These are phyloP conservation scores for Cyprinodon variegatus DNA, from an alignment of 2,113 vertebrate species.

Conservation along the genomic window DNA sequence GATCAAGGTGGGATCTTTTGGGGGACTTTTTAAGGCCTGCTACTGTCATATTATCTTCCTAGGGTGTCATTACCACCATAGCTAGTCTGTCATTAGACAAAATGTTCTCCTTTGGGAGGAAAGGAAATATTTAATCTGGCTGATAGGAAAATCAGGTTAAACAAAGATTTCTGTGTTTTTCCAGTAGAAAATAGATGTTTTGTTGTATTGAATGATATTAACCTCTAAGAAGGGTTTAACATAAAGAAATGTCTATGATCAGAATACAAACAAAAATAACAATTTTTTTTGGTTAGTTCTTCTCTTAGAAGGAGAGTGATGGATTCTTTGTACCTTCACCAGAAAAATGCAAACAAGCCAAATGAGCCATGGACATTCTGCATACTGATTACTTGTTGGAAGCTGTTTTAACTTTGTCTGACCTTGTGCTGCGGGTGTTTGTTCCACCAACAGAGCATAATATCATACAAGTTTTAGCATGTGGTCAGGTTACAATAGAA, in stretches of 20 bases:
- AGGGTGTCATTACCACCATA: slow-evolving; percentile 74
- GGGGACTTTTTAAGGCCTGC: slow-evolving; percentile 63
- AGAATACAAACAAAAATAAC: neutral
- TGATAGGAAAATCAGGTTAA: slow-evolving; percentile 31
- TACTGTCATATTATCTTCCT: slow-evolving; percentile 69
- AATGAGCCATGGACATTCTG: neutral
- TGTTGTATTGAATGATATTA: slow-evolving; percentile 4
- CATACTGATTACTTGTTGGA: slow-evolving; percentile 4
- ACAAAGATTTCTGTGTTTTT: neutral
- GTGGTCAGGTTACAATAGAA: slow-evolving; percentile 22
- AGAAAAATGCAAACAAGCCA: slow-evolving; percentile 20
- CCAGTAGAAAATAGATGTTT: neutral
- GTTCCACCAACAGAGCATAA: slow-evolving; percentile 5
- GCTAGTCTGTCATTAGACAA: slow-evolving; percentile 67
- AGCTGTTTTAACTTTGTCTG: slow-evolving; percentile 25
- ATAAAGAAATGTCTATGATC: neutral
- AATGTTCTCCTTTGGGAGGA: slow-evolving; percentile 33
- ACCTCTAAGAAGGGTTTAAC: neutral
- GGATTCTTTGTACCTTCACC: slow-evolving; percentile 13
- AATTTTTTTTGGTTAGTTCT: slow-evolving; percentile 1
- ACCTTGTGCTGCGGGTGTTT: slow-evolving; percentile 9
- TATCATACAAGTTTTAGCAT: slow-evolving; percentile 21
- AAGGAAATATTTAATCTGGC: slow-evolving; percentile 35
- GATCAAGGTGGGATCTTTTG: slow-evolving; percentile 70
- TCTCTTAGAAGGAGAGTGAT: slow-evolving; percentile 9